Conservation (phyloP, 2,888 invertebrate genomes). For the Eristalinus sepulchralis region DNA sequence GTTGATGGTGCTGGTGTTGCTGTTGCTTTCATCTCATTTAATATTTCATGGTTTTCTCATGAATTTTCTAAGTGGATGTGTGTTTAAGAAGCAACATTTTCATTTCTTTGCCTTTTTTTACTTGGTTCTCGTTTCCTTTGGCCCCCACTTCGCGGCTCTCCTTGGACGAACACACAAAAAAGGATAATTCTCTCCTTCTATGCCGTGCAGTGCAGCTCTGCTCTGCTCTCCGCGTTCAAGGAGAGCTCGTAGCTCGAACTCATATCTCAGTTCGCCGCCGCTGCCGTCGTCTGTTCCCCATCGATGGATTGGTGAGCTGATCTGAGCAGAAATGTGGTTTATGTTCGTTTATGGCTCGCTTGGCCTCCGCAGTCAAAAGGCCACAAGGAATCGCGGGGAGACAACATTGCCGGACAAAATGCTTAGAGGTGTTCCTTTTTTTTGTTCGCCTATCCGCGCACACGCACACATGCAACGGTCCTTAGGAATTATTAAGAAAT, state of each 20-base stretch:
- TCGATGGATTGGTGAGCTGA: slow-evolving; percentile 56
- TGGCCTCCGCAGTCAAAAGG: slow-evolving; percentile 48
- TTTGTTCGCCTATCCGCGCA: slow-evolving; percentile 20
- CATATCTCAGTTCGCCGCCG: slow-evolving; percentile 20
- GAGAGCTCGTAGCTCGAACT: not conserved
- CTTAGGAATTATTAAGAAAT: slow-evolving; percentile 70
- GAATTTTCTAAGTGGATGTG: slow-evolving; percentile 67
- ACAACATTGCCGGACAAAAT: slow-evolving; percentile 35
- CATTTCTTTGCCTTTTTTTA: slow-evolving; percentile 16
- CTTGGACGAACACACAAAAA: slow-evolving; percentile 17
- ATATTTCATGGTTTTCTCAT: slow-evolving; percentile 71
- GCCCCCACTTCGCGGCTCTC: slow-evolving; percentile 2
- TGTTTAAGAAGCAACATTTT: slow-evolving; percentile 55
- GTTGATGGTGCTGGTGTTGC: slow-evolving; percentile 49
- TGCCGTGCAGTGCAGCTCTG: slow-evolving; percentile 1
- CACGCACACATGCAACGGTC: slow-evolving; percentile 24
- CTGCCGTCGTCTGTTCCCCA: slow-evolving; percentile 8
- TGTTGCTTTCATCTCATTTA: slow-evolving; percentile 65
- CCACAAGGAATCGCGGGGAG: slow-evolving; percentile 42
- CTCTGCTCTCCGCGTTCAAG: not conserved
- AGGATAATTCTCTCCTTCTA: slow-evolving; percentile 47
- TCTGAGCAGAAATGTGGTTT: slow-evolving; percentile 63
- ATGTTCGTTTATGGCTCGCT: slow-evolving; percentile 67
- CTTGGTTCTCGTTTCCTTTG: slow-evolving; percentile 12
- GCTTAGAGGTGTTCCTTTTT: slow-evolving; percentile 56